These are phyloP conservation scores for Heliconius erato DNA, from an alignment of 2,888 invertebrate species.

Conservation along the genomic window DNA sequence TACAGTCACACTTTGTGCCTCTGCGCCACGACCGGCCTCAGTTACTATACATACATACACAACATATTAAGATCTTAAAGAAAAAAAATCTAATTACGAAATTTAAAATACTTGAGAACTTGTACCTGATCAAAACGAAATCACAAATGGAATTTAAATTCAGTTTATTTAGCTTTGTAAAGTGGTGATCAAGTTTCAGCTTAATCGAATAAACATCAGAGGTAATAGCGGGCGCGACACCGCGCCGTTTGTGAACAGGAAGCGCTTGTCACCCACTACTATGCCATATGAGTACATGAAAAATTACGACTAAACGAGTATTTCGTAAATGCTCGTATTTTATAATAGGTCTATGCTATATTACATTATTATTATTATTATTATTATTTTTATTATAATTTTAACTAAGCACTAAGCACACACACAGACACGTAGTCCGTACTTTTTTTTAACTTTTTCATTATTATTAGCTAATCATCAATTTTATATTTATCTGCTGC, in stretches of 20 bases:
- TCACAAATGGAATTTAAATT: conserved; percentile 22
- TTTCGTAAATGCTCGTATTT: not conserved
- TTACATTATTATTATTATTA: no score
- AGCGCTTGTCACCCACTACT: conserved; percentile 45
- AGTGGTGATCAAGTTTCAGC: conserved; percentile 25
- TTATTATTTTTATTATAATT: no score
- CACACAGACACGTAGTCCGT: no score
- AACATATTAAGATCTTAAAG: not conserved
- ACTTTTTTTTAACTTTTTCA: no score
- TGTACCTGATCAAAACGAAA: not conserved
- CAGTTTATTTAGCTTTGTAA: conserved; percentile 13
- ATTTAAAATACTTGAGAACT: not conserved
- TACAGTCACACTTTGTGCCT: no score
- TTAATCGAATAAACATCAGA: conserved; percentile 43
- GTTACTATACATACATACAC: no score
- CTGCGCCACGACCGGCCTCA: no score
- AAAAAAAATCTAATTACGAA: not conserved
- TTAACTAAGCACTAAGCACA: no score
- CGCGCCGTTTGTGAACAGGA: conserved; percentile 33
- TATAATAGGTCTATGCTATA: no score
- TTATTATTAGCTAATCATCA: no score
- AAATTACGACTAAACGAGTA: not conserved
- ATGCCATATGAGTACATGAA: conserved; percentile 2
- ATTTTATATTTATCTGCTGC: no score
- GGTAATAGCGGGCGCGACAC: conserved; percentile 34